Conservation (phyloP, 1,140 invertebrate genomes). For the Cydia splendana region DNA sequence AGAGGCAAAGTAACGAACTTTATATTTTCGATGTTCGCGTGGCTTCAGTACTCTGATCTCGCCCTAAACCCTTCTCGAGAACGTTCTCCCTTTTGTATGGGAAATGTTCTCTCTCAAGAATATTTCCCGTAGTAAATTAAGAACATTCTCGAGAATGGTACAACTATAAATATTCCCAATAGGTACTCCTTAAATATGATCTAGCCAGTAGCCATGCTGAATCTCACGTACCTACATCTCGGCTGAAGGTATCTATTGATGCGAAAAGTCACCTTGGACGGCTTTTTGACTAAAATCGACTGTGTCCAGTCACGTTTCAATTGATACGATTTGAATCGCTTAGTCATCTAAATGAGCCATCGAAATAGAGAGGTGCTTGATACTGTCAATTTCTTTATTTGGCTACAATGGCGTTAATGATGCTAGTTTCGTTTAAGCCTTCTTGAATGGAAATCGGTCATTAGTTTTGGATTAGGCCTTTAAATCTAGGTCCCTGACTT, state of each 20-base stretch:
- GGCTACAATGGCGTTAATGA: not conserved
- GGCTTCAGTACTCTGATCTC: too few species aligned
- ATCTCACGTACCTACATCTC: too few species aligned
- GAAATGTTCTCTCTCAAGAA: too few species aligned
- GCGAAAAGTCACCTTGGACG: not conserved
- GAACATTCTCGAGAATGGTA: too few species aligned
- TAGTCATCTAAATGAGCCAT: not conserved
- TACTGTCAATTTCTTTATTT: not conserved
- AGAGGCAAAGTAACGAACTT: too few species aligned
- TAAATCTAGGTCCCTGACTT: too few species aligned
- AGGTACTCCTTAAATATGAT: not conserved
- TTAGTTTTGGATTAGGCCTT: too few species aligned
- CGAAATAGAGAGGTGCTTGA: not conserved
- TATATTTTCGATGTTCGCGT: too few species aligned
- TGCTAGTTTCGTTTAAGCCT: not conserved
- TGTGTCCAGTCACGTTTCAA: not conserved
- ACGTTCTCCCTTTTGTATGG: too few species aligned
- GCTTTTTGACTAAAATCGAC: not conserved
- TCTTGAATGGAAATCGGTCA: not conserved
- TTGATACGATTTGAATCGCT: not conserved
- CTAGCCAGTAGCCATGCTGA: not conserved
- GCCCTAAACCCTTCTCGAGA: too few species aligned
- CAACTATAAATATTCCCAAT: too few species aligned
- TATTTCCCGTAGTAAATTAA: too few species aligned
- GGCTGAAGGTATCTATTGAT: not conserved